phyloP scores from a whole-genome alignment of 2,888 invertebrate genomes.

The Clusia tigrina region DNA sequence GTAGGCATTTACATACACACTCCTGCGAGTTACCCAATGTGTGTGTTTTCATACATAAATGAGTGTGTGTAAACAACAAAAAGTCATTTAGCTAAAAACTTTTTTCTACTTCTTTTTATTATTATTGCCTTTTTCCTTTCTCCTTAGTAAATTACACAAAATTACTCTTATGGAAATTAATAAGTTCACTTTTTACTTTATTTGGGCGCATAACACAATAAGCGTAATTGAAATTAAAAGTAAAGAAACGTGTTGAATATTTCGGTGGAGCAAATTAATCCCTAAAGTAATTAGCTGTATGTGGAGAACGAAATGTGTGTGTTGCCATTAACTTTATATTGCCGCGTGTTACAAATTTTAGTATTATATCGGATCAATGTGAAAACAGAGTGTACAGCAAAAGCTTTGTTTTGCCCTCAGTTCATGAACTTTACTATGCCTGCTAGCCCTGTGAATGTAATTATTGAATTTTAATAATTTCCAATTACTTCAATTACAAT shows the following conservation, averaged over 20 bases:
- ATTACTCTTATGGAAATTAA: constrained; percentile 61
- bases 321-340: neutral
- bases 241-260: constrained; percentile 54
- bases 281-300: constrained; percentile 58
- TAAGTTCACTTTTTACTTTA: constrained; percentile 54
- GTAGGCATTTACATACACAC: constrained; percentile 52
- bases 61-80: constrained; percentile 45
- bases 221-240: constrained; percentile 60
- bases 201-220: constrained; percentile 47
- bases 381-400: too few relatives aligned
- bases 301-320: too few relatives aligned
- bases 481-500: too few relatives aligned
- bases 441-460: too few relatives aligned
- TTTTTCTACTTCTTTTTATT: constrained; percentile 19
- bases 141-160: constrained; percentile 51
- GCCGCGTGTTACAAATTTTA: too few relatives aligned
- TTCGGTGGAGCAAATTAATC: constrained; percentile 52
- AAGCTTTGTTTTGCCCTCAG: too few relatives aligned
- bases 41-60: constrained; percentile 18
- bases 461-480: too few relatives aligned
- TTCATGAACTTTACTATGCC: too few relatives aligned
- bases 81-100: constrained; percentile 58
- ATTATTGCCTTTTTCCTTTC: neutral
- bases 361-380: too few relatives aligned
- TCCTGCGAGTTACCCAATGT: constrained; percentile 4